Base-by-base conservation (phyloP, 2,797 vertebrate genomes). In the Iguana delicatissima region DNA sequence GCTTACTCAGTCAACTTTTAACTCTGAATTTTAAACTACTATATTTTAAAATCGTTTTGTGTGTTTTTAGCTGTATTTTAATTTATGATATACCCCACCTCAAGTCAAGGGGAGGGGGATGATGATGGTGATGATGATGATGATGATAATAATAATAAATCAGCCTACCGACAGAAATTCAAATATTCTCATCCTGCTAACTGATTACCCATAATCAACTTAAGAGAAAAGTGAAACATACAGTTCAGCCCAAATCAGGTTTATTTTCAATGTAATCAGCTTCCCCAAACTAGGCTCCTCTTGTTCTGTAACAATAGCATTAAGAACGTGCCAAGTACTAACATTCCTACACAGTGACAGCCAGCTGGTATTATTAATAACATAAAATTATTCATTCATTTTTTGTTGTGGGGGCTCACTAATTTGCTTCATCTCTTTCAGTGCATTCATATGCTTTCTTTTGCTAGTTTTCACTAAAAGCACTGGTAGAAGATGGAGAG, bases 201-300 rank as follows among this genome's bases (percentile, higher is more conserved):
- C 64, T 79, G 38, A 69, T 35, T 46, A 50, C 46, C 86, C 46
- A 76, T 29, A 52, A 38, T 83, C 38, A 67, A 32, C 32, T 82
- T 67, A 52, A 46, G 46, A 42, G 29, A 26, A 55, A 42, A 80
- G 14, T 24, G 35, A 62, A 73, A 38, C 24, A 32, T 14, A 18
- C 79, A 52, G 80, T 74, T 89, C n/a, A 85, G 74, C 6, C 46
- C 13, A 81, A 74, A 80, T 55, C 42, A 80, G 42, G 22, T 69
- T 84, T 89, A 67, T 72, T 89, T 83, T 89, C 52, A 20, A 12
- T 76, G 80, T 62, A 84, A 88, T 74, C 67, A 85, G 67, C 67
- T 84, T 74, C n/a, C 18, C 57, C 4, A 50, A 80, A 72, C 57
- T 1, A 87, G 24, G n/a, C 6, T 42, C 80, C 32, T 52, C 6